phyloP scores from a whole-genome alignment of 1,140 invertebrate species.

The Anastrepha ludens region DNA sequence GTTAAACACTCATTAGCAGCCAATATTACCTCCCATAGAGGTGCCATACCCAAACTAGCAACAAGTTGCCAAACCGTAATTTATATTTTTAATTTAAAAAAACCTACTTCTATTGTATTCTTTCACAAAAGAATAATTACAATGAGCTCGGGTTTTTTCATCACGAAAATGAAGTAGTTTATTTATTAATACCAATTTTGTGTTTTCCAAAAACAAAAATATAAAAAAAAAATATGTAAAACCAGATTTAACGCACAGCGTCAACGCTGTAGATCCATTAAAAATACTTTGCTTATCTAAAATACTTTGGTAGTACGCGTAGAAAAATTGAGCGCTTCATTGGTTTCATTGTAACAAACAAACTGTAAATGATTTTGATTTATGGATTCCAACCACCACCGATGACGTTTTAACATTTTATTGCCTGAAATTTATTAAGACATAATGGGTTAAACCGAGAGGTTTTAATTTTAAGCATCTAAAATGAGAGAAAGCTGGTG shows the following conservation, averaged over 20 bases:
- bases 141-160: background rate
- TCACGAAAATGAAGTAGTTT: background rate
- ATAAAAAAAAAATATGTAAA: background rate
- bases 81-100: background rate
- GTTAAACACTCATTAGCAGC: too few relatives aligned
- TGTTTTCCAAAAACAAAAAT: background rate
- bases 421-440: background rate
- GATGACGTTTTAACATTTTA: background rate
- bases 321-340: background rate
- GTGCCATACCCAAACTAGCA: too few relatives aligned
- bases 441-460: slow-evolving; percentile 8
- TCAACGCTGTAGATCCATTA: background rate
- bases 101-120: background rate
- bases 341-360: background rate
- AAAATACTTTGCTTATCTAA: background rate
- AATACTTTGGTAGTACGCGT: background rate
- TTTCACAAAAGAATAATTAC: background rate
- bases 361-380: slow-evolving; percentile 25
- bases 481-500: background rate
- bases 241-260: background rate
- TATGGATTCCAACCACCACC: background rate
- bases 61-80: background rate
- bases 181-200: background rate
- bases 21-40: too few relatives aligned
- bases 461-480: background rate